phyloP scores from a whole-genome alignment of 2,888 invertebrate genomes.

The Matsumyia berberina region DNA sequence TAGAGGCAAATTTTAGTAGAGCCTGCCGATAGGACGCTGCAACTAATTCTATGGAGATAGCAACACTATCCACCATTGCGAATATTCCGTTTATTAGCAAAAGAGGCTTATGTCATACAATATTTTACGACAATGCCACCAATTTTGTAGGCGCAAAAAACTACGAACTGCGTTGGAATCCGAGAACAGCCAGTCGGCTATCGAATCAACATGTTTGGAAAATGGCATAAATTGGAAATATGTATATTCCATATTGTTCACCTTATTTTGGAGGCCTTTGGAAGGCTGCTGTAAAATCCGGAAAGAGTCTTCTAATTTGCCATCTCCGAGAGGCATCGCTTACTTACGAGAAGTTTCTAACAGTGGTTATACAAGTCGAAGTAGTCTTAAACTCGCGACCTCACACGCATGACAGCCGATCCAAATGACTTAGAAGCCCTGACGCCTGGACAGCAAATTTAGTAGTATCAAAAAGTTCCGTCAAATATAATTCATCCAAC shows the following conservation, averaged over 20 bases:
- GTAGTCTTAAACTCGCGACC: constrained; percentile 79
- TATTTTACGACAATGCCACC: constrained; percentile 13
- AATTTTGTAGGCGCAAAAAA: constrained; percentile 21
- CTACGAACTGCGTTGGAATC: too few relatives aligned
- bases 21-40: too few relatives aligned
- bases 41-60: neutral
- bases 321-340: constrained; percentile 76
- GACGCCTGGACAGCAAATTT: too few relatives aligned
- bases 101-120: neutral
- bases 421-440: constrained; percentile 71
- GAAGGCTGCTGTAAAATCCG: constrained; percentile 64
- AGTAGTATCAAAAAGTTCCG: too few relatives aligned
- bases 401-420: constrained; percentile 77
- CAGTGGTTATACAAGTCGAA: constrained; percentile 77
- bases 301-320: constrained; percentile 77
- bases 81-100: neutral
- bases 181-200: too few relatives aligned
- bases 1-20: neutral
- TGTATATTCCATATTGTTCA: constrained; percentile 63
- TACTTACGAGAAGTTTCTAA: constrained; percentile 78
- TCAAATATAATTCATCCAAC: too few relatives aligned
- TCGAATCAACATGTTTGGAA: too few relatives aligned
- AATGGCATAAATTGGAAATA: constrained; percentile 46
- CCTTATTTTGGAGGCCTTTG: constrained; percentile 71
- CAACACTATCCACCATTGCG: neutral